Conservation (phyloP, 2,888 invertebrate genomes). For the Acronicta psi region DNA sequence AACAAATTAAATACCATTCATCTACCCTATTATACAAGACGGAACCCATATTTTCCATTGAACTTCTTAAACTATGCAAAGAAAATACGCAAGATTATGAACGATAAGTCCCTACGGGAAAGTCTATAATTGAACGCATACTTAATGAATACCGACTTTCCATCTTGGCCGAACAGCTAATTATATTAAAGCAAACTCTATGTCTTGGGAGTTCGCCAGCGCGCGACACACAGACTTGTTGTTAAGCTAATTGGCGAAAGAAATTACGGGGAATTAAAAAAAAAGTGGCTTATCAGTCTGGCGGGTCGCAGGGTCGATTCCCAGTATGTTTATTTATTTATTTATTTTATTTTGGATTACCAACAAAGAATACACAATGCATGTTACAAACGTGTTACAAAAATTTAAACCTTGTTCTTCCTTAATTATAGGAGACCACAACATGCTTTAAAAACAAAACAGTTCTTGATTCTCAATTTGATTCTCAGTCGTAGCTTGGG, state of each 20-base stretch:
- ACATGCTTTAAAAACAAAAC: too few relatives aligned
- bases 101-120: slow-evolving; percentile 27
- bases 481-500: too few relatives aligned
- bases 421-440: too few relatives aligned
- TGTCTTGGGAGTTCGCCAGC: slow-evolving; percentile 42
- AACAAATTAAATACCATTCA: too few relatives aligned
- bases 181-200: slow-evolving; percentile 60
- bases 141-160: slow-evolving; percentile 56
- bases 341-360: too few relatives aligned
- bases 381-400: too few relatives aligned
- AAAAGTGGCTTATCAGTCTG: too few relatives aligned
- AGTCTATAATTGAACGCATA: slow-evolving; percentile 56
- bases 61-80: slow-evolving; percentile 16
- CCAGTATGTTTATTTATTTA: too few relatives aligned
- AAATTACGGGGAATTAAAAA: neutral
- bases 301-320: too few relatives aligned
- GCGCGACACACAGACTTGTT: slow-evolving; percentile 27
- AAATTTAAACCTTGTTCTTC: too few relatives aligned
- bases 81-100: slow-evolving; percentile 24
- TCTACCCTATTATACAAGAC: neutral
- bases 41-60: neutral
- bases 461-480: too few relatives aligned
- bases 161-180: slow-evolving; percentile 56
- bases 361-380: too few relatives aligned
- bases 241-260: slow-evolving; percentile 10